These are phyloP conservation scores for Dryobotodes eremita DNA, from an alignment of 2,888 invertebrate species.

Conservation along the genomic window DNA sequence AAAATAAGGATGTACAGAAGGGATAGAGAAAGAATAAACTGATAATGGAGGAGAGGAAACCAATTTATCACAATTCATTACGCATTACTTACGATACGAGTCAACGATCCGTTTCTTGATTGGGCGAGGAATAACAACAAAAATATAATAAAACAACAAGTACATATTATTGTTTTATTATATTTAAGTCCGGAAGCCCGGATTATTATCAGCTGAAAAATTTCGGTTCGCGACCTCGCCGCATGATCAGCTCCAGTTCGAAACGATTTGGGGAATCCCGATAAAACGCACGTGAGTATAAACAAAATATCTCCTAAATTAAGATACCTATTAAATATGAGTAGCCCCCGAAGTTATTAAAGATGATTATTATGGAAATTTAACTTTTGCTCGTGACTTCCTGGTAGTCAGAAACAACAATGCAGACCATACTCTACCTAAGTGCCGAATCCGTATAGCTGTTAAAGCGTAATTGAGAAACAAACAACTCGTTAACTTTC, in stretches of 20 bases:
- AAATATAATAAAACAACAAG: slow-evolving; percentile 18
- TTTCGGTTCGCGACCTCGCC: slow-evolving; percentile 10
- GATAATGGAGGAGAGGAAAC: slow-evolving; percentile 19
- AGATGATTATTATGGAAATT: not conserved
- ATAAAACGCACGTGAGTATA: not conserved
- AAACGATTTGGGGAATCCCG: slow-evolving; percentile 38
- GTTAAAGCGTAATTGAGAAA: not conserved
- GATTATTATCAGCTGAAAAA: slow-evolving; percentile 20
- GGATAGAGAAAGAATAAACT: slow-evolving; percentile 18
- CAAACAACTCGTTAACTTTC: not conserved
- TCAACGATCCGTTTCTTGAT: slow-evolving; percentile 45
- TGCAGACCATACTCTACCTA: not conserved
- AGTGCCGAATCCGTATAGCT: not conserved
- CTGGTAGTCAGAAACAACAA: not conserved
- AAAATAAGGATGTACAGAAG: slow-evolving; percentile 1
- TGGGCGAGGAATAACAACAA: slow-evolving; percentile 7
- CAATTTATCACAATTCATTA: slow-evolving; percentile 30
- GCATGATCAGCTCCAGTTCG: slow-evolving; percentile 9
- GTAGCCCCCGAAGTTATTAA: not conserved
- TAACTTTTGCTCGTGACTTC: not conserved
- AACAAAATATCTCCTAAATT: not conserved
- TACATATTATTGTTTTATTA: too few relatives aligned
- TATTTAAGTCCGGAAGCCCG: not conserved
- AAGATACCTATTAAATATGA: not conserved
- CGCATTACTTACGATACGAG: slow-evolving; percentile 30